phyloP scores from a whole-genome alignment of 2,888 invertebrate species.

The Hipparchia sbordonii region DNA sequence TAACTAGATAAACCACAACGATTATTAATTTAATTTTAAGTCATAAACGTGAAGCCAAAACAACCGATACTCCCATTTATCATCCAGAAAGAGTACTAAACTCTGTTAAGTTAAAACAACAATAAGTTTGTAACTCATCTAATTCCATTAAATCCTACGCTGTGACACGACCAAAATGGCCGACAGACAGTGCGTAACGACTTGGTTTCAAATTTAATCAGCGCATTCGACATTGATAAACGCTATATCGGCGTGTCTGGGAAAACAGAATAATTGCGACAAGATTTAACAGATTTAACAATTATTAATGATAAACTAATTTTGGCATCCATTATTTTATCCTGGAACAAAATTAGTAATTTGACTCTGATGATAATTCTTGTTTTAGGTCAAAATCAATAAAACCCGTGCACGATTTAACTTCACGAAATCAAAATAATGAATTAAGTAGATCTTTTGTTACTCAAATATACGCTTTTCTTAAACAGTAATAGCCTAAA shows the following conservation, averaged over 20 bases:
- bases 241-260: conserved; percentile 45
- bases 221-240: conserved; percentile 54
- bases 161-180: conserved; percentile 17
- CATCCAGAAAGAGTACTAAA: not conserved
- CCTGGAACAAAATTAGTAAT: not conserved
- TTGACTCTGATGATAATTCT: not conserved
- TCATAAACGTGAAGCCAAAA: not conserved
- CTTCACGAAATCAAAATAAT: too few relatives aligned
- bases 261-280: conserved; percentile 51
- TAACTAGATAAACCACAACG: not conserved
- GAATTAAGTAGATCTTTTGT: too few relatives aligned
- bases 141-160: conserved; percentile 27
- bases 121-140: conserved; percentile 25
- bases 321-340: not conserved
- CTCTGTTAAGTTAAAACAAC: conserved; percentile 13
- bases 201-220: conserved; percentile 44
- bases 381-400: not conserved
- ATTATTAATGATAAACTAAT: not conserved
- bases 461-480: too few relatives aligned
- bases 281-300: not conserved
- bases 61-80: conserved; percentile 4
- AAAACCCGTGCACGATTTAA: not conserved
- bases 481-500: too few relatives aligned
- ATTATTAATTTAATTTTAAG: not conserved
- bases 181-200: conserved; percentile 37